Base-by-base conservation (phyloP, 2,113 vertebrate species). In the Sorex fumeus region DNA sequence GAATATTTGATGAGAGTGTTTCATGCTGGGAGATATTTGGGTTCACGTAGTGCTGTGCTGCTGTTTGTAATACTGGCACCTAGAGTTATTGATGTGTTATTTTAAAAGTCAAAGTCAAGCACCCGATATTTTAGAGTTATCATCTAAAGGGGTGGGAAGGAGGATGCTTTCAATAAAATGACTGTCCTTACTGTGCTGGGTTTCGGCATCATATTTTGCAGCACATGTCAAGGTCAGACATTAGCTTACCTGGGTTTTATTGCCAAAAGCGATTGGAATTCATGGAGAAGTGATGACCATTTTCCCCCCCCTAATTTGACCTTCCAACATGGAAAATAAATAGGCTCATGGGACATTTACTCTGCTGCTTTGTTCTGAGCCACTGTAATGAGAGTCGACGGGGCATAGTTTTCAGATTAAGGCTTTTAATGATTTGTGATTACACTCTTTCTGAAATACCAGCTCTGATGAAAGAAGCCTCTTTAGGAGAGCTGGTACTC, bases 371-470 rank as follows among this genome's bases (percentile, higher is more conserved):
- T 84, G 64, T 66, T 90, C 93, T 77, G 84, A 66, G 60, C 69
- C 66, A 50, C 85, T 87, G 7, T 83, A 72, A 86, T 95, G 78
- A 95, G 80, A 88, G 71, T 36, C 79, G 80, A 23, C 34, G 19
- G 53, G 77, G 62, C 53, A 16, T 94, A 60, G 86, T 94, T 62
- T 85, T 86, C 70, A 77, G 83, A 81, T 95, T 79, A 85, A 90
- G 74, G 53, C 80, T 92, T 91, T 77, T 66, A 81, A 0, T 91
- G 78, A 74, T 82, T 79, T 84, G 57, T 71, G 88, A 88, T 79
- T 15, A 15, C 53, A 45, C 75, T 62, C 74, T 95, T 86, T 76
- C 76, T 79, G 43, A 82, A 91, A 83, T 8, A 10, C 25, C 4
- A 25, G 6, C 5, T 25, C 78, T 80, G 34, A 27, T 15, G 18